Evolutionary conservation across 2,888 invertebrate species (phyloP).

Genomic region (Sphaerophoria taeniata): DNA sequence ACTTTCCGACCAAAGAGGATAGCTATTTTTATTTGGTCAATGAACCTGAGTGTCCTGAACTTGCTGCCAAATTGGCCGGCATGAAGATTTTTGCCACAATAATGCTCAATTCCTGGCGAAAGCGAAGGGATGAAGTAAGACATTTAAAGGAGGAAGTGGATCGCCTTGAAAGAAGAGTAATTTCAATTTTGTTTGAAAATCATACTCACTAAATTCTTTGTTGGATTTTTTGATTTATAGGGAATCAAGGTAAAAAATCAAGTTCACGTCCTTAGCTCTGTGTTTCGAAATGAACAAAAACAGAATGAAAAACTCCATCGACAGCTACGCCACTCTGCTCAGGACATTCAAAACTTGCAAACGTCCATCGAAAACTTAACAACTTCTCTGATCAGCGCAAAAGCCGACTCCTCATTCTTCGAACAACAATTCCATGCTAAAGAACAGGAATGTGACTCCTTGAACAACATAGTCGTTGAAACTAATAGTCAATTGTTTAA

Average conservation of each 20-base stretch:
- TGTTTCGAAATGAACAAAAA: constrained; percentile 79
- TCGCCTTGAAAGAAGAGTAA: constrained; percentile 76
- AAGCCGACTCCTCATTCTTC: constrained; percentile 75
- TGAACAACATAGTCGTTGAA: constrained; percentile 74
- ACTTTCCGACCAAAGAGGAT: constrained; percentile 29
- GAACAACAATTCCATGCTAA: constrained; percentile 76
- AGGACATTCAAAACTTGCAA: constrained; percentile 75
- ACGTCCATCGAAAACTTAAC: constrained; percentile 77
- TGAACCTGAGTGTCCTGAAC: constrained; percentile 44
- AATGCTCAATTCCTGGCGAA: constrained; percentile 80
- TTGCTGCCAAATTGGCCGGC: constrained; percentile 77
- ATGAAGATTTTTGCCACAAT: constrained; percentile 78
- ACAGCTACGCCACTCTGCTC: constrained; percentile 76
- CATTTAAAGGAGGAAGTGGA: constrained; percentile 76
- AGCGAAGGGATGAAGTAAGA: constrained; percentile 78
- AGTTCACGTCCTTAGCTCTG: constrained; percentile 78
- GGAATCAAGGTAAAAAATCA: constrained; percentile 76
- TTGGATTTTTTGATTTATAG: neutral
- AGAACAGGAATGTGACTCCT: constrained; percentile 76
- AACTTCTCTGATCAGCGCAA: constrained; percentile 75
- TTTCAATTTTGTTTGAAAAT: neutral
- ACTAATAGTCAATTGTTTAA: constrained; percentile 76
- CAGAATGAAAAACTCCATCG: constrained; percentile 78
- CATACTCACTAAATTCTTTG: too few relatives aligned
- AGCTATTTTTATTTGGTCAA: constrained; percentile 45